These are phyloP conservation scores for Clarias platycephalus DNA, from an alignment of 2,797 vertebrate genomes.

Conservation along the genomic window DNA sequence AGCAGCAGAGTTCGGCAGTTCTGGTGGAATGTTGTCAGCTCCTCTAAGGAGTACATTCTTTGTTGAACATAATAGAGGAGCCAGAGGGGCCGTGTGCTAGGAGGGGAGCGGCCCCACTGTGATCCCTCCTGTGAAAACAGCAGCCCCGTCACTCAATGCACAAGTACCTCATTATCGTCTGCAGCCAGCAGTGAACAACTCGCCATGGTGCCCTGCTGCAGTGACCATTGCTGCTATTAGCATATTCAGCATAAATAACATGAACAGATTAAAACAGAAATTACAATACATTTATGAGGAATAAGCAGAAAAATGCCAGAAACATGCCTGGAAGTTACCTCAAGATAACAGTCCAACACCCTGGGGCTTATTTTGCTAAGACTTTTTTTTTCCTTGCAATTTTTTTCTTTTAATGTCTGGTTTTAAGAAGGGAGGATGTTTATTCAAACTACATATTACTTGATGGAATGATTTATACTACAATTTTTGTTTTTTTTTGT, in stretches of 20 bases:
- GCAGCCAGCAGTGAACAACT: conserved; percentile 45
- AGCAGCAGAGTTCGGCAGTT: conserved; percentile 46
- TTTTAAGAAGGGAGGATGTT: not conserved
- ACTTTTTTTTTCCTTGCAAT: conserved; percentile 29
- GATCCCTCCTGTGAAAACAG: conserved; percentile 58
- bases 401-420: not conserved
- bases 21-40: conserved; percentile 55
- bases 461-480: conserved; percentile 34
- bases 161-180: conserved; percentile 59
- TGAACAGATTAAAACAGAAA: conserved; percentile 22
- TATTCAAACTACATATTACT: conserved; percentile 30
- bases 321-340: conserved; percentile 34
- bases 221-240: conserved; percentile 32
- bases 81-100: conserved; percentile 53
- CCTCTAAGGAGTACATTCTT: conserved; percentile 55
- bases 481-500: conserved; percentile 30
- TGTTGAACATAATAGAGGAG: conserved; percentile 56
- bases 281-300: not conserved
- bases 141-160: conserved; percentile 55
- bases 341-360: conserved; percentile 41
- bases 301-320: conserved; percentile 43
- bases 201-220: conserved; percentile 29
- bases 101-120: conserved; percentile 52
- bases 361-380: conserved; percentile 34
- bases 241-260: conserved; percentile 39